phyloP scores from a whole-genome alignment of 2,888 invertebrate genomes.

The Seira ritae region DNA sequence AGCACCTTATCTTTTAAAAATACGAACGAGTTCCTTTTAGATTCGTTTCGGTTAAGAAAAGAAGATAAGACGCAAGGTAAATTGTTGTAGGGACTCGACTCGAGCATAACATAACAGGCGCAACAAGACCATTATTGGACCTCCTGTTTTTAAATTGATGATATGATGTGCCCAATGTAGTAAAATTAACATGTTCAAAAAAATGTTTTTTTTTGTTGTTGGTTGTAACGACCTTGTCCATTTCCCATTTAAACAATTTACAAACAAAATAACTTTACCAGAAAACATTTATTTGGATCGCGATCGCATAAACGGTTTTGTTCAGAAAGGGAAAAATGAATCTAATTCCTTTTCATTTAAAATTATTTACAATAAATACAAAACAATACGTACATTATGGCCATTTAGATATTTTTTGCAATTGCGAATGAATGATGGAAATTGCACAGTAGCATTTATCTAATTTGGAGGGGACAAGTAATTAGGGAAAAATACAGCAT shows the following conservation, averaged over 20 bases:
- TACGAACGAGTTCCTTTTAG: too few relatives aligned
- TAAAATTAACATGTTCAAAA: slow-evolving; percentile 19
- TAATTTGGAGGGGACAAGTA: slow-evolving; percentile 18
- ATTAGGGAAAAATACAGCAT: not conserved
- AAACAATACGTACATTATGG: too few relatives aligned
- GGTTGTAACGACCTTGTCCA: slow-evolving; percentile 9
- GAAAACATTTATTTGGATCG: too few relatives aligned
- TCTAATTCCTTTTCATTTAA: not conserved
- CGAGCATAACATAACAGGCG: too few relatives aligned
- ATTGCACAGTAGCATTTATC: slow-evolving; percentile 2
- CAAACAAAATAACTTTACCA: not conserved
- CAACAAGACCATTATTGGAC: slow-evolving; percentile 18
- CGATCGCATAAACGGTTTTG: not conserved
- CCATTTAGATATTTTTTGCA: too few relatives aligned
- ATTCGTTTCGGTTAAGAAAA: not conserved
- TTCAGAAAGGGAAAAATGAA: not conserved
- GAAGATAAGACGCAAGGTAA: slow-evolving; percentile 18
- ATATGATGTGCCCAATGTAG: not conserved
- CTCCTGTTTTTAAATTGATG: slow-evolving; percentile 16
- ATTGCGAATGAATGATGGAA: slow-evolving; percentile 9
- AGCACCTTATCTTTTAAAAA: too few relatives aligned
- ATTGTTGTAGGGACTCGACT: not conserved
- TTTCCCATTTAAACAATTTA: slow-evolving; percentile 21
- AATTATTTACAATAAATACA: not conserved
- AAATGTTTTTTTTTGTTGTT: not conserved